Evolutionary conservation across 2,888 invertebrate genomes (phyloP).

Genomic region (Epistrophe grossulariae): DNA sequence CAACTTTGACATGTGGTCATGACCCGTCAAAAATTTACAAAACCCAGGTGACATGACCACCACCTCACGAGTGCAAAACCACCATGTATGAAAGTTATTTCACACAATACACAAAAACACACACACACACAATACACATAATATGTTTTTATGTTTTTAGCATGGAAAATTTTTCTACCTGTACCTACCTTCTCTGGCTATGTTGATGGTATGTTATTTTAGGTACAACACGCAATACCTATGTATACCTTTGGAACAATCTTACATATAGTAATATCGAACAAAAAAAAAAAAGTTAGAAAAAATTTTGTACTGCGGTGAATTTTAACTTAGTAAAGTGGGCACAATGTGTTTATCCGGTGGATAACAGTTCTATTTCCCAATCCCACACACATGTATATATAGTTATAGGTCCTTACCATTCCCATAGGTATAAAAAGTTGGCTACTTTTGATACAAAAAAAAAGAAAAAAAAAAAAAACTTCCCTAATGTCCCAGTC

Average conservation of each 20-base stretch:
- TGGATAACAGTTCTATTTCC: constrained; percentile 29
- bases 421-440: background rate
- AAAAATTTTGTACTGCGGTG: background rate
- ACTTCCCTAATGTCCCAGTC: constrained; percentile 41
- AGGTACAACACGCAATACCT: background rate
- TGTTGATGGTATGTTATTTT: background rate
- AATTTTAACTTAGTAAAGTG: constrained; percentile 9
- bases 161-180: background rate
- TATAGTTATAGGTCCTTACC: background rate
- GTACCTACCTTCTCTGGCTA: background rate
- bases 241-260: background rate
- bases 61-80: constrained; percentile 33
- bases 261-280: background rate
- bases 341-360: constrained; percentile 26
- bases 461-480: constrained; percentile 1
- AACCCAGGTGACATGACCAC: constrained; percentile 63
- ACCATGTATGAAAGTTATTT: constrained; percentile 46
- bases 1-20: constrained; percentile 71
- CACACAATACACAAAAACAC: background rate
- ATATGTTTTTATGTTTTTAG: background rate
- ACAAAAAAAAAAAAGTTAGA: background rate
- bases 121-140: too few species aligned
- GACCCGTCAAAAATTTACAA: constrained; percentile 68
- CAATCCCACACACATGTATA: background rate
- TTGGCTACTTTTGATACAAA: constrained; percentile 2